Percentiles rank a stretch among this genome's conserved stretches.
phyloP scores from a whole-genome alignment of 2,113 vertebrate genomes.

The Callocephalon fimbriatum region DNA sequence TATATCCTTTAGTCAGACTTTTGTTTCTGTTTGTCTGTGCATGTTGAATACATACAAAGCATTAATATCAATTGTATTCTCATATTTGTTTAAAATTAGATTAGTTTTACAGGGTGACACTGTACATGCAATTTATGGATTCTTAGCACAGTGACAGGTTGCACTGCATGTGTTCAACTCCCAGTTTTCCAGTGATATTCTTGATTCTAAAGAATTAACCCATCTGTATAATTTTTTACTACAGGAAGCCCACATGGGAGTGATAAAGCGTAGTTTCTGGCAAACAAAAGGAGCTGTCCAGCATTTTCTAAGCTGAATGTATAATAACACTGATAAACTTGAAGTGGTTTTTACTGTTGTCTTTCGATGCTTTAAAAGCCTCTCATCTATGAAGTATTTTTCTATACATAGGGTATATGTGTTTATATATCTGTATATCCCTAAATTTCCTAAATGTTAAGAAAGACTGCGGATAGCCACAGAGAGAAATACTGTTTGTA shows the following conservation, averaged over 20 bases:
- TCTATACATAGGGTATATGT: accelerated
- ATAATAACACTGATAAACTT: background rate
- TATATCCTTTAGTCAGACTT: background rate
- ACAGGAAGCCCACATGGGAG: background rate
- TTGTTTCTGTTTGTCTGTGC: background rate
- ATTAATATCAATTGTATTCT: background rate
- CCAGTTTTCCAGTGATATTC: background rate
- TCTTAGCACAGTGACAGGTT: background rate
- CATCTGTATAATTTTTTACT: background rate
- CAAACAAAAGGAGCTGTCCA: slow-evolving; percentile 56
- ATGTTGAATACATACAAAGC: background rate
- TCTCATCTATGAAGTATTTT: background rate
- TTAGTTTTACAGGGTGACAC: background rate
- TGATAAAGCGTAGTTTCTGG: background rate
- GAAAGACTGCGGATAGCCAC: background rate
- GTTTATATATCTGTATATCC: background rate
- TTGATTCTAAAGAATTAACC: background rate
- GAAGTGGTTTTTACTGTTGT: background rate
- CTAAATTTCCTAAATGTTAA: background rate
- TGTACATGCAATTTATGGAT: background rate
- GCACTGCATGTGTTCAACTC: background rate
- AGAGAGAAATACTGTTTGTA: background rate
- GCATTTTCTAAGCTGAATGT: slow-evolving; percentile 34
- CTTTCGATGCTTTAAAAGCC: background rate
- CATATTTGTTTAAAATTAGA: background rate